Percentiles rank a stretch among this genome's conserved stretches.
These are phyloP conservation scores for Tupaia tana DNA, from an alignment of 2,113 vertebrate species.

Conservation along the genomic window DNA sequence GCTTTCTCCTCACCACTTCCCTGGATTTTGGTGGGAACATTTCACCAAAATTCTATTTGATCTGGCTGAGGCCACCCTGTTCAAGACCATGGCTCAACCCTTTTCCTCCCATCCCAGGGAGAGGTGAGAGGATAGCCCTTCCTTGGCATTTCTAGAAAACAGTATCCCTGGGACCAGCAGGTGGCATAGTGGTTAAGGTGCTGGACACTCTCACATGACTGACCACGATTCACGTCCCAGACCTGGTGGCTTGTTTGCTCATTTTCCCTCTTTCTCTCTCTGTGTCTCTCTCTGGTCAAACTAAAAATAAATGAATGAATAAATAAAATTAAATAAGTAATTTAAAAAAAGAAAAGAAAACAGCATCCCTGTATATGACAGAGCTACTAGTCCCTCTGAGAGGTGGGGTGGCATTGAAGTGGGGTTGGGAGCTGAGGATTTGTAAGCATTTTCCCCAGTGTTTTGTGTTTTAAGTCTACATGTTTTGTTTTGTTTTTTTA, in stretches of 20 bases:
- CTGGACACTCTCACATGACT: no score
- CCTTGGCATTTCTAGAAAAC: background rate
- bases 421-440: background rate
- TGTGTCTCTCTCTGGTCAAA: no score
- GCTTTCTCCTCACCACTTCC: background rate
- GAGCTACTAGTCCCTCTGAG: background rate
- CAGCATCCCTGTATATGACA: background rate
- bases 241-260: no score
- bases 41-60: background rate
- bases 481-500: background rate
- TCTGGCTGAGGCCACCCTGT: background rate
- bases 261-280: no score
- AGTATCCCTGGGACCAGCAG: background rate
- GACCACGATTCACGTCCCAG: no score
- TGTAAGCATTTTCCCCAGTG: background rate
- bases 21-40: conserved; percentile 45
- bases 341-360: no score
- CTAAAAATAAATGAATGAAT: no score
- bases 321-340: no score
- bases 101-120: background rate
- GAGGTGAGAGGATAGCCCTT: background rate
- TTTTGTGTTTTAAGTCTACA: conserved; percentile 20
- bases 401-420: background rate
- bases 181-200: no score
- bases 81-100: background rate